Base-by-base conservation (phyloP, 2,888 invertebrate genomes). In the Athripsodes cinereus region DNA sequence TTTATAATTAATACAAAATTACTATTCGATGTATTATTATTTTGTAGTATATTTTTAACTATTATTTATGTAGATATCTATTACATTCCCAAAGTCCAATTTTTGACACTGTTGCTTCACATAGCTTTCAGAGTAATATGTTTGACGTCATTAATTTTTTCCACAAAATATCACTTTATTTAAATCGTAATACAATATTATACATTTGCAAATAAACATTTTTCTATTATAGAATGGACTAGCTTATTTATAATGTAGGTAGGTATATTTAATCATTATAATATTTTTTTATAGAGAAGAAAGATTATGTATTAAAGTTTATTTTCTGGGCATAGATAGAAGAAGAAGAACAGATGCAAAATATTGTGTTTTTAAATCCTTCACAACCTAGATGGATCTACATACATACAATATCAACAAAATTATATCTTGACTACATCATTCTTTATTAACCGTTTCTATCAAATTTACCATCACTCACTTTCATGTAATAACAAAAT, bases 261-360 rank as follows among this genome's bases (percentile, higher is more conserved):
- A 26, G 3, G 10, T 26, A 26, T 26, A 54, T 57, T 26, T 26
- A 26, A 6, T 52, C 10, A 26, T 26, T 26, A 26, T 26, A 26
- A 57, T 57, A 57, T 49, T 53, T 55, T 34, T 59, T 58, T 53
- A 49, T 61, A 63, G 61, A 63, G 61, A 60, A 61, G 61, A 63
- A 58, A 54, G 59, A 52, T 55, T 51, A 58, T 58, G 57, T 26
- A 26, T 6, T 26, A 10, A 26, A 26, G 47, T 47, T 57, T 57
- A 51, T 22, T 58, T 22, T 58, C 56, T 35, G 58, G 61, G 52
- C 49, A n/a, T 8, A 40, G 40, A 31, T 31, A 53, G 55, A 54
- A 59, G 52, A n/a, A n/a, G 40, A 40, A 57, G 52, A 60, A 59
- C 61, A 60, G 16, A 59, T 60, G 61, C 63, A 61, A 63, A 60